phyloP scores from a whole-genome alignment of 2,113 vertebrate genomes.

The Neofelis nebulosa region DNA sequence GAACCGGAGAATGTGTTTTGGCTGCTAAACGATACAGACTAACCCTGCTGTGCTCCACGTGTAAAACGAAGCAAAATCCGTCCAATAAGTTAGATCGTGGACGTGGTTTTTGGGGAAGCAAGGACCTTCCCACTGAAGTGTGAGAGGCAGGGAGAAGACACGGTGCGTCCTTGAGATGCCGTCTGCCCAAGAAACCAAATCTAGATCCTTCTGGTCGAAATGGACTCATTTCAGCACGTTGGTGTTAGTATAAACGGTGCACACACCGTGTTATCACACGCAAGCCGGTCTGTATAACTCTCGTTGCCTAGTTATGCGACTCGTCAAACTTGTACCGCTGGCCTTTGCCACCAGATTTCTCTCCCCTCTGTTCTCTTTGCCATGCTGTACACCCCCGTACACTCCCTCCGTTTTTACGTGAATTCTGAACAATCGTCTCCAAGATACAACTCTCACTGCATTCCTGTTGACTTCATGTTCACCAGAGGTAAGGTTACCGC shows the following conservation, averaged over 20 bases:
- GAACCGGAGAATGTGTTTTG: neutral
- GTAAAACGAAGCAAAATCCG: too few relatives aligned
- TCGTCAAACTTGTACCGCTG: neutral
- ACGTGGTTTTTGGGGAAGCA: too few relatives aligned
- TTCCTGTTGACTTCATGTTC: neutral
- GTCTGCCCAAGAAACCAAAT: neutral
- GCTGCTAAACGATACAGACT: neutral
- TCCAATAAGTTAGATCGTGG: neutral
- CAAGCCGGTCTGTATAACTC: too few relatives aligned
- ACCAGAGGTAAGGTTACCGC: too few relatives aligned
- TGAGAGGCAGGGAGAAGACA: neutral
- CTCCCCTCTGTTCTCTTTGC: too few relatives aligned
- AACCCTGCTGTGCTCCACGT: accelerated
- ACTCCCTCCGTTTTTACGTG: neutral
- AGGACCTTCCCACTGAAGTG: accelerated
- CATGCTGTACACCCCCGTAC: too few relatives aligned
- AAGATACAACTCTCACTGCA: neutral
- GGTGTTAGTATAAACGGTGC: neutral
- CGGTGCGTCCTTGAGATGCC: neutral
- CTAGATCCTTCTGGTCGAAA: too few relatives aligned
- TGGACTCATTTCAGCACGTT: neutral
- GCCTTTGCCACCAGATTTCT: neutral
- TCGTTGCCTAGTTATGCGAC: neutral
- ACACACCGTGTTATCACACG: neutral
- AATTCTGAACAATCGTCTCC: neutral